Evolutionary conservation across 2,888 invertebrate species (phyloP).

Genomic region (Drosophila kokeensis): DNA sequence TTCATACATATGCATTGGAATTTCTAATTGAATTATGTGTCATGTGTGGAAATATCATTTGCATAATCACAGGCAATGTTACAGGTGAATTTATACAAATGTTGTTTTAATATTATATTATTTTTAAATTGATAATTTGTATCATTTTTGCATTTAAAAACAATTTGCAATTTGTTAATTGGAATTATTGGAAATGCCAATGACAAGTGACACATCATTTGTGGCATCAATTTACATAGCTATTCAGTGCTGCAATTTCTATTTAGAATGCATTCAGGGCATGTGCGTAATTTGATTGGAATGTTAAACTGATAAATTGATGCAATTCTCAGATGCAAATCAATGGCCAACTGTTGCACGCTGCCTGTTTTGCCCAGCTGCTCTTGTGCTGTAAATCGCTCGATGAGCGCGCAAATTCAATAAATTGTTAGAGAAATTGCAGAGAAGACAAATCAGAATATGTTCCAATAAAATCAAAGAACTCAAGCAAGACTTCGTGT

Average conservation of each 20-base stretch:
- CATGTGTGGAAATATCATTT: not conserved
- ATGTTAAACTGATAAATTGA: conserved; percentile 51
- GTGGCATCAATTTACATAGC: conserved; percentile 33
- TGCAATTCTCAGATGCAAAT: conserved; percentile 52
- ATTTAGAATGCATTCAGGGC: conserved; percentile 28
- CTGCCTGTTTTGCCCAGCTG: conserved; percentile 14
- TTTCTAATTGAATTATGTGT: not conserved
- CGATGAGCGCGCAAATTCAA: conserved; percentile 64
- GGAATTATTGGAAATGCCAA: conserved; percentile 7
- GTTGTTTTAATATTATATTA: not conserved
- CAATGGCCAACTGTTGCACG: conserved; percentile 63
- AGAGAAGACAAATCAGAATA: conserved; percentile 1
- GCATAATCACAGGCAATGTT: not conserved
- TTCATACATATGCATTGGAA: not conserved
- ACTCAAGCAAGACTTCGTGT: not conserved
- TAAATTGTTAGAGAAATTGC: conserved; percentile 56
- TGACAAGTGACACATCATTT: conserved; percentile 37
- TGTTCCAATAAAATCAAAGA: not conserved
- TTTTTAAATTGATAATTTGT: not conserved
- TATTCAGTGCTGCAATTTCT: conserved; percentile 4
- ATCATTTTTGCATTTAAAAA: not conserved
- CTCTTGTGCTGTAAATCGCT: conserved; percentile 16
- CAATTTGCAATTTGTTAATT: not conserved
- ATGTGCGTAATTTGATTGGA: conserved; percentile 50
- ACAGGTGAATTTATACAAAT: not conserved